A percentile compares a stretch with the other conserved stretches of the same genome.
Conservation (phyloP, 2,888 invertebrate genomes). For the Lumbricus terrestris region DNA sequence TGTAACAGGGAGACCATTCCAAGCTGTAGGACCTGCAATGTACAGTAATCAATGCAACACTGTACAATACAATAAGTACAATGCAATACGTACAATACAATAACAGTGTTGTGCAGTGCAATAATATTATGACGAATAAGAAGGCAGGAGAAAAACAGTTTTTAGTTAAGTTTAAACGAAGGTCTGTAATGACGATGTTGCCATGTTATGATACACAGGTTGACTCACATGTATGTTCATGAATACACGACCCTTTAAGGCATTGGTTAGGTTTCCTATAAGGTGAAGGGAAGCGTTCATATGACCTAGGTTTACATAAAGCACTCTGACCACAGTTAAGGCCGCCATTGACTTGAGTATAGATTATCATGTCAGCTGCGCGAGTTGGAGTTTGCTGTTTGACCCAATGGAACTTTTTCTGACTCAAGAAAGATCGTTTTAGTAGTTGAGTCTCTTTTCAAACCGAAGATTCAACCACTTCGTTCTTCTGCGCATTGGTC, state of each 20-base stretch:
- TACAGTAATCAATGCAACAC: background rate
- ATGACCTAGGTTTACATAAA: background rate
- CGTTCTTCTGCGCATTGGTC: background rate
- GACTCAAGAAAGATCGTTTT: background rate
- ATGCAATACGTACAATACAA: no score
- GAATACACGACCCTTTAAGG: no score
- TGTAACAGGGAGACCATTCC: no score
- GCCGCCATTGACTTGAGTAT: background rate
- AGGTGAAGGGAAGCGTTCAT: background rate
- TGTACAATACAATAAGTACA: background rate
- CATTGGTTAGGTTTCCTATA: background rate
- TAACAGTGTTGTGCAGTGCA: no score
- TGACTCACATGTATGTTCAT: no score
- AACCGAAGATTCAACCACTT: background rate
- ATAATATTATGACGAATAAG: background rate
- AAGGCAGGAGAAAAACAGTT: background rate
- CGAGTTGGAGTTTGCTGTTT: background rate
- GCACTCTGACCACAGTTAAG: background rate
- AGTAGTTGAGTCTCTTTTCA: background rate
- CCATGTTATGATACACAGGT: background rate
- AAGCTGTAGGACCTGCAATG: no score
- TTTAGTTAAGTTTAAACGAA: background rate
- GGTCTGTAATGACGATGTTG: no score
- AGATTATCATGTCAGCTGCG: background rate
- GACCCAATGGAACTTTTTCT: background rate